These are phyloP conservation scores for Brachionus paranguensis DNA, from an alignment of 1,140 invertebrate species.

Conservation along the genomic window DNA sequence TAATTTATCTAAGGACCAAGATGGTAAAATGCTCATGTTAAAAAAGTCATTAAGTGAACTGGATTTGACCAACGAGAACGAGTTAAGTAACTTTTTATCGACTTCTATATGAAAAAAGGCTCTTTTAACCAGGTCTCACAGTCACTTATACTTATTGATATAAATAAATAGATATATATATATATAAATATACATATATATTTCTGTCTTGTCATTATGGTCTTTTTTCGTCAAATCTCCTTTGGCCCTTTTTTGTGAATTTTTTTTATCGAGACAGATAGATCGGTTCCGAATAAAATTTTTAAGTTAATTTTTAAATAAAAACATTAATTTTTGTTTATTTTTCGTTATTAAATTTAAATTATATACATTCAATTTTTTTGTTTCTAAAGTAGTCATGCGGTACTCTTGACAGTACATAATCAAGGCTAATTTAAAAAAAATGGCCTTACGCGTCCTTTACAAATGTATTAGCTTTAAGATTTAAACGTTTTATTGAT, in stretches of 20 bases:
- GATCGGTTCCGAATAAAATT: neutral
- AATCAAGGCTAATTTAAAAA: neutral
- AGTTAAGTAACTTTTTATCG: constrained; percentile 30
- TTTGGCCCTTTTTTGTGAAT: neutral
- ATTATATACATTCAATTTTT: neutral
- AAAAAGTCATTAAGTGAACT: constrained; percentile 27
- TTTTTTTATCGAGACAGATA: constrained; percentile 14
- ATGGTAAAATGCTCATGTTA: neutral
- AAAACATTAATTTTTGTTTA: neutral
- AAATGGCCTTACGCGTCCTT: neutral
- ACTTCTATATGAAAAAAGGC: constrained; percentile 6
- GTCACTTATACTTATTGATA: neutral
- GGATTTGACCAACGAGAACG: constrained; percentile 22
- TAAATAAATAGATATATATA: neutral
- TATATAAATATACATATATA: neutral
- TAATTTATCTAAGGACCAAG: neutral
- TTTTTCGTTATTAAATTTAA: neutral
- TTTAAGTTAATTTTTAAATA: neutral
- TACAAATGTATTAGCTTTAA: no score
- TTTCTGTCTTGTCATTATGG: neutral
- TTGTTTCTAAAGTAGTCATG: neutral
- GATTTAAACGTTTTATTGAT: no score
- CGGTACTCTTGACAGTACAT: neutral
- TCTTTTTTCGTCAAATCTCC: neutral
- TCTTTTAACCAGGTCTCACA: neutral